phyloP scores from a whole-genome alignment of 2,797 vertebrate genomes.

The Sylvia borin region DNA sequence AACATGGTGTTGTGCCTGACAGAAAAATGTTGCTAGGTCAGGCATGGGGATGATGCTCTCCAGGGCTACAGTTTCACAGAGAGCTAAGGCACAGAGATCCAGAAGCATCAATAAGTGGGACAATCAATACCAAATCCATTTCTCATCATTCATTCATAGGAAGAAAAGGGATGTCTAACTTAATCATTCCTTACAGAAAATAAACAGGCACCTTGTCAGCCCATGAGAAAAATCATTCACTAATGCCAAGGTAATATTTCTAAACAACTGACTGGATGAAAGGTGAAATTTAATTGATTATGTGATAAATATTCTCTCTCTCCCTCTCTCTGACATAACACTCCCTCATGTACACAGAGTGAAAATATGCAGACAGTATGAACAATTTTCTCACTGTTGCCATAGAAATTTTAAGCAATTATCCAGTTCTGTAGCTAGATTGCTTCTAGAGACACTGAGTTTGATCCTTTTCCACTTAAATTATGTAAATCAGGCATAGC shows the following conservation, averaged over 20 bases:
- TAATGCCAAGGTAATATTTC: slow-evolving; percentile 55
- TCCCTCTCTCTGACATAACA: background rate
- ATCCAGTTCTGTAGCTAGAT: background rate
- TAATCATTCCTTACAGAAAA: slow-evolving; percentile 53
- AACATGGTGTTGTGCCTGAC: background rate
- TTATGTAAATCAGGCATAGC: background rate
- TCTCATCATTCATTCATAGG: slow-evolving; percentile 28
- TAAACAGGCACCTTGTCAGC: slow-evolving; percentile 55
- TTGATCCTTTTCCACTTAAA: background rate
- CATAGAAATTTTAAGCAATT: slow-evolving; percentile 37
- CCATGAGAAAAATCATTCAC: slow-evolving; percentile 53
- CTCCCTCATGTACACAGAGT: background rate
- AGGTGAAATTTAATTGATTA: slow-evolving; percentile 72
- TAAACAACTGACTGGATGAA: slow-evolving; percentile 73
- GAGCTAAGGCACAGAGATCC: background rate
- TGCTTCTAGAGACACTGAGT: background rate
- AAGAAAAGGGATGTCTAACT: slow-evolving; percentile 55
- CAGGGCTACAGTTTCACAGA: background rate
- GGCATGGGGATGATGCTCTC: background rate
- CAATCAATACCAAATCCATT: slow-evolving; percentile 48
- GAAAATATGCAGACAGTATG: slow-evolving; percentile 31
- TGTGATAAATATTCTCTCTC: slow-evolving; percentile 52
- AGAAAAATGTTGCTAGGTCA: background rate
- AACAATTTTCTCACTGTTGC: slow-evolving; percentile 50
- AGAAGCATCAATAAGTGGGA: slow-evolving; percentile 29